These are phyloP conservation scores for Drosophila nr. medialis DNA, from an alignment of 2,888 invertebrate genomes.

Conservation along the genomic window DNA sequence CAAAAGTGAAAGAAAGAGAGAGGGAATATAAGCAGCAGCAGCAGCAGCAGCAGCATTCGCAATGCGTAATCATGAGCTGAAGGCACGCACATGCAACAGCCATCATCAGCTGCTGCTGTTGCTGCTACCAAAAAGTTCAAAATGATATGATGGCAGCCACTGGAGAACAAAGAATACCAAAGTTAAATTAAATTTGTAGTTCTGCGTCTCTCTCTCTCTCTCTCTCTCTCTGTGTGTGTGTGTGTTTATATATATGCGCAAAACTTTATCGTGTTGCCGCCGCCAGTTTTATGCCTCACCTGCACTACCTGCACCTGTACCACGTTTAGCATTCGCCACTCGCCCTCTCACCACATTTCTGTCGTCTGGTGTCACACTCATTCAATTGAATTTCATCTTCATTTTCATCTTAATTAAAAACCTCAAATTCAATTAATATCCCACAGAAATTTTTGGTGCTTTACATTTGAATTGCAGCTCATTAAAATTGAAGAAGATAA, in stretches of 20 bases:
- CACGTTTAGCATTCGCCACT: neutral
- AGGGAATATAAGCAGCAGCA: slow-evolving; percentile 6
- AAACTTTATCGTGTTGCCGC: slow-evolving; percentile 79
- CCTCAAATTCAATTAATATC: slow-evolving; percentile 62
- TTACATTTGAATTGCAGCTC: slow-evolving; percentile 67
- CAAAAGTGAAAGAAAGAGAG: slow-evolving; percentile 24
- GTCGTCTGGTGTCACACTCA: slow-evolving; percentile 8
- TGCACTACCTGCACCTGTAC: slow-evolving; percentile 11
- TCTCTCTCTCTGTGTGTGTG: neutral
- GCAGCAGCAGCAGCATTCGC: slow-evolving; percentile 7
- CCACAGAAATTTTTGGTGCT: slow-evolving; percentile 37
- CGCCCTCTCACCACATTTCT: neutral
- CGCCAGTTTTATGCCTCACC: slow-evolving; percentile 28
- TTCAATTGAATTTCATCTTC: slow-evolving; percentile 47
- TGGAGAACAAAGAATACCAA: slow-evolving; percentile 81
- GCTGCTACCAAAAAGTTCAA: slow-evolving; percentile 40
- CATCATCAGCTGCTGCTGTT: slow-evolving; percentile 25
- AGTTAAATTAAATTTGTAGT: slow-evolving; percentile 85
- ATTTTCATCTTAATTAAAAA: slow-evolving; percentile 67
- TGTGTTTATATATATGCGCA: slow-evolving; percentile 63
- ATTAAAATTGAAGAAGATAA: slow-evolving; percentile 67
- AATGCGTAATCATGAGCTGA: slow-evolving; percentile 41
- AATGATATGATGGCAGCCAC: slow-evolving; percentile 60
- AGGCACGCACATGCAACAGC: slow-evolving; percentile 48
- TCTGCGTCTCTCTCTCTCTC: slow-evolving; percentile 44